Evolutionary conservation across 1,140 invertebrate species (phyloP).

Genomic region (Nebria ingens): DNA sequence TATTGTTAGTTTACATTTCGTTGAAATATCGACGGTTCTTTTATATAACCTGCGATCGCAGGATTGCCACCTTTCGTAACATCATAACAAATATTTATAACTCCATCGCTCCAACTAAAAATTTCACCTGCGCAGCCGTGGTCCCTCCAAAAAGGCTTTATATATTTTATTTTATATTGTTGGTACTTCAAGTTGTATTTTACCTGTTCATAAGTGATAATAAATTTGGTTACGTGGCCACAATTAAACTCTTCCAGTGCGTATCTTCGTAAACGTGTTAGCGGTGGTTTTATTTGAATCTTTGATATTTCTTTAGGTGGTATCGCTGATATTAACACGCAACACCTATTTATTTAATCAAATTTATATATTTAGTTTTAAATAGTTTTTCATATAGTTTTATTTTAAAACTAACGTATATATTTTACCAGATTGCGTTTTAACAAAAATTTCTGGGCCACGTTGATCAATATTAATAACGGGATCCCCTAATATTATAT

Average conservation of each 20-base stretch:
- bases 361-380: constrained; percentile 4
- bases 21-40: constrained; percentile 1
- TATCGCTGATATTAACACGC: constrained; percentile 17
- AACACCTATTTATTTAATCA: constrained; percentile 12
- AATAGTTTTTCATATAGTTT: neutral
- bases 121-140: constrained; percentile 17
- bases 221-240: constrained; percentile 15
- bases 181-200: constrained; percentile 3
- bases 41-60: constrained; percentile 15
- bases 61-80: constrained; percentile 10
- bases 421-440: constrained; percentile 11
- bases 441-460: neutral
- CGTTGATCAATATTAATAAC: constrained; percentile 10
- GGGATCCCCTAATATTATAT: constrained; percentile 1
- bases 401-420: neutral
- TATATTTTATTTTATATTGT: constrained; percentile 1
- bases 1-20: too few relatives aligned
- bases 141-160: constrained; percentile 20
- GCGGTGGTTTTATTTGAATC: constrained; percentile 16
- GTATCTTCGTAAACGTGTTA: neutral
- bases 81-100: constrained; percentile 16
- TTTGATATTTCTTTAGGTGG: constrained; percentile 16
- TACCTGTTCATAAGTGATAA: constrained; percentile 17
- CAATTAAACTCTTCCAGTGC: constrained; percentile 1
- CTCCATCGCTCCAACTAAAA: constrained; percentile 3